Base-by-base conservation (phyloP, 2,888 invertebrate genomes). In the Sminthurides aquaticus region DNA sequence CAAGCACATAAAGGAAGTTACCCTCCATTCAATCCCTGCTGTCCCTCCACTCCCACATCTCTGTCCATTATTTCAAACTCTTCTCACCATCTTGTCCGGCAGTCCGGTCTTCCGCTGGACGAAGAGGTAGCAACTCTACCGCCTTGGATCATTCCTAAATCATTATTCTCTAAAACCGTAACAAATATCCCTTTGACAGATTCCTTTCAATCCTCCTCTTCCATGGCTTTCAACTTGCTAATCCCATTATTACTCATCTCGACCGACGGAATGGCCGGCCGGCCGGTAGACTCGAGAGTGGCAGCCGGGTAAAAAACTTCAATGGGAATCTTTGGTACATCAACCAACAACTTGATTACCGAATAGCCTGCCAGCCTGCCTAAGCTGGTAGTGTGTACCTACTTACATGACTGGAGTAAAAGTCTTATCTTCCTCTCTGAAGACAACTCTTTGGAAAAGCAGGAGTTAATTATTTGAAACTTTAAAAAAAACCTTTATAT, bases 141-240 rank as follows among this genome's bases (percentile, higher is more conserved):
- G 18, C 20, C 52, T 20, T 20, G 18, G 5, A 20, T 15, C 52
- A 22, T 52, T 8, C 52, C 5, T 8, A 52, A 15, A 15, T 20
- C 20, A 20, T 20, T 20, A 15, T 20, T 52, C 5, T 52, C 22
- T 52, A 15, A 22, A 52, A 57, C 57, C 57, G 57, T 62, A 66
- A 66, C 60, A 66, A 66, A 66, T 66, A 62, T 62, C 60, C 57
- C 60, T 66, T 52, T 60, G 63, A 66, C 66, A 66, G 60, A 56
- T 43, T 48, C 52, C 60, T 63, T 60, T 63, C 60, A 66, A 49
- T 60, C 60, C 63, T 55, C 48, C 26, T 66, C 57, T 66, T 63
- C 66, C 63, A 63, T 62, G 20, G 66, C 66, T 66, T 66, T 66
- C 55, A 49, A 48, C 34, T 54, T 57, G 5, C 15, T 34, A 15